Percentiles rank a stretch among this genome's conserved stretches.
These are phyloP conservation scores for Zaprionus kolodkinae DNA, from an alignment of 1,140 invertebrate genomes.

Conservation along the genomic window DNA sequence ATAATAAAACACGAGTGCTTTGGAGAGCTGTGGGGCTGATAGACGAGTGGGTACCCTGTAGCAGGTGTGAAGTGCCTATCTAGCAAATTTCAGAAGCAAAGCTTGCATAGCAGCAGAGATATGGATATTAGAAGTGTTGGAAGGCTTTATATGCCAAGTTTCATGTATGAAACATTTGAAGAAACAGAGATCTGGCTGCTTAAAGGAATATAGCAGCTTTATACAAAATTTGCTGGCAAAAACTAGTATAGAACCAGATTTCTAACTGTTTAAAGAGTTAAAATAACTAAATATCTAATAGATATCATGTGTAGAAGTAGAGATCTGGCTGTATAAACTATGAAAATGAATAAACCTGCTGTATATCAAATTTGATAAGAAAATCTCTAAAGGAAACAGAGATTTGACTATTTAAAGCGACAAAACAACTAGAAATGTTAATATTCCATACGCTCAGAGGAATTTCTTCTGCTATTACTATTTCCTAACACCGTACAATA, in stretches of 20 bases:
- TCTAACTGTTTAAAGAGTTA: not conserved
- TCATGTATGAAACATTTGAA: not conserved
- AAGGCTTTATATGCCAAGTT: not conserved
- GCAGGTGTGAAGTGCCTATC: not conserved
- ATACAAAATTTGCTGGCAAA: not conserved
- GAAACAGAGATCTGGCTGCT: not conserved
- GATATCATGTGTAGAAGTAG: not conserved
- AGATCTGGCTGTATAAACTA: not conserved
- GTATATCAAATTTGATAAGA: not conserved
- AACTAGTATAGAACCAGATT: not conserved
- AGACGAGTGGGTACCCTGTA: slow-evolving; percentile 9
- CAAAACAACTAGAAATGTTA: not conserved
- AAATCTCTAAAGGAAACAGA: not conserved
- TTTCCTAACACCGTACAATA: not conserved
- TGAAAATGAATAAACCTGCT: not conserved
- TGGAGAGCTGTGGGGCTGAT: too few relatives aligned
- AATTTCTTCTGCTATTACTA: not conserved
- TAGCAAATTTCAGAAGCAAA: not conserved
- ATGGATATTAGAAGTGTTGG: not conserved
- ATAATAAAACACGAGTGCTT: slow-evolving; percentile 4
- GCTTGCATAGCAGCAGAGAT: not conserved
- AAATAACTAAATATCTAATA: not conserved
- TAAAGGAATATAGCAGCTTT: not conserved
- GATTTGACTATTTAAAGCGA: not conserved
- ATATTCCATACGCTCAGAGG: too few relatives aligned